Base-by-base conservation (phyloP, 2,888 invertebrate species). In the Spicauda simplicius region DNA sequence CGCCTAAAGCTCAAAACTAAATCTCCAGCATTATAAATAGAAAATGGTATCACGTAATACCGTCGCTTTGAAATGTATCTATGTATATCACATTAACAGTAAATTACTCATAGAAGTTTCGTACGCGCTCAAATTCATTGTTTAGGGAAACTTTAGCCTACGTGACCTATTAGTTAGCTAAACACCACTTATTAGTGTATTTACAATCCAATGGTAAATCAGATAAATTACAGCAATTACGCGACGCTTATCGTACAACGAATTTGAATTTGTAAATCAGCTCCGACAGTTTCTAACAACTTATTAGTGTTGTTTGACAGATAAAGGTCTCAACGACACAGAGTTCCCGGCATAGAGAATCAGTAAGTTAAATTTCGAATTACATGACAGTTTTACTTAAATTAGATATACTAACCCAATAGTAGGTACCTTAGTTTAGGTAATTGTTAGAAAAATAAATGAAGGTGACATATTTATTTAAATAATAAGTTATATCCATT, bases 91-190 rank as follows among this genome's bases (percentile, higher is more conserved):
- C 7, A 14, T 16, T 6, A 48, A 16, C 48, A 48, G 48, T 25
- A 45, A 25, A 25, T 58, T 20, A 10, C n/a, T n/a, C 33, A 33
- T n/a, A 41, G 11, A 41, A 37, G 56, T 37, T 18, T 16, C 11
- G 19, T 20, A 25, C 45, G 10, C 20, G 18, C 6, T 58, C 7
- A 20, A 20, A 20, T 30, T 2, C 45, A 6, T 45, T 58, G 18
- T 25, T 25, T 25, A 20, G 45, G 18, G 10, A 58, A 58, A 58
- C 58, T 58, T 58, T 19, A 57, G n/a, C n/a, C 45, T 58, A 64
- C 64, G 64, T 64, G 64, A 64, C 64, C 64, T 14, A 57, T 64
- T 64, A 64, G 45, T 33, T 50, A 37, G 50, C 33, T 56, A 37
- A 57, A 64, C 57, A 64, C 50, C 50, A 48, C 48, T 64, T 64